Percentiles rank a stretch among this genome's conserved stretches.
Evolutionary conservation across 2,113 vertebrate genomes (phyloP).

Genomic region (Pipa parva): DNA sequence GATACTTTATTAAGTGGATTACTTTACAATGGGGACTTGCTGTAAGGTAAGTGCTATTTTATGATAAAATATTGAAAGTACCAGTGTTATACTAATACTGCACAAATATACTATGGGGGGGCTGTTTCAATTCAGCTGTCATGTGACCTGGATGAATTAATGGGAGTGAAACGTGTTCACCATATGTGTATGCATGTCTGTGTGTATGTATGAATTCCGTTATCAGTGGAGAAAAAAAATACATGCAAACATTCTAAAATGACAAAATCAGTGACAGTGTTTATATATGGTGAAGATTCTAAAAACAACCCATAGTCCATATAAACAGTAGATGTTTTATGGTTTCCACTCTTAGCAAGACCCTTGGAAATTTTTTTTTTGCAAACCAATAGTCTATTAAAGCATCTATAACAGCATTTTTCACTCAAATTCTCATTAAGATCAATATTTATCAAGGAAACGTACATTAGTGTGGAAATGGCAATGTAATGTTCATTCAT

Average conservation of each 20-base stretch:
- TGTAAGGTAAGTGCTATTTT: no score
- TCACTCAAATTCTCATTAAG: neutral
- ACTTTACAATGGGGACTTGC: no score
- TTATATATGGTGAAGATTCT: neutral
- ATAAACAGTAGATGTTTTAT: neutral
- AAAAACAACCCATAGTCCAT: neutral
- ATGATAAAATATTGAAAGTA: no score
- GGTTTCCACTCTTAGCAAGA: neutral
- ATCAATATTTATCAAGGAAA: neutral
- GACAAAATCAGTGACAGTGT: neutral
- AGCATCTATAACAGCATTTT: conserved; percentile 4
- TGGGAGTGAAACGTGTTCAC: neutral
- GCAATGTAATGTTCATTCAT: neutral
- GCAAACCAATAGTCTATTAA: conserved; percentile 10
- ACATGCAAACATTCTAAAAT: neutral
- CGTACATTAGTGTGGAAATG: conserved; percentile 7
- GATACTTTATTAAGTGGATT: no score
- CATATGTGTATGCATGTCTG: no score
- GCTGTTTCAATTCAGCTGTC: no score
- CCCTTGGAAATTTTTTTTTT: conserved; percentile 6
- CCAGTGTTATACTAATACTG: no score
- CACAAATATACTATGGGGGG: neutral
- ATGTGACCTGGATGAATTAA: neutral
- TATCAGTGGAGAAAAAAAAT: neutral
- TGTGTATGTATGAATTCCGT: neutral